phyloP scores from a whole-genome alignment of 2,797 vertebrate genomes.

The Mormyrus proboscirostris region DNA sequence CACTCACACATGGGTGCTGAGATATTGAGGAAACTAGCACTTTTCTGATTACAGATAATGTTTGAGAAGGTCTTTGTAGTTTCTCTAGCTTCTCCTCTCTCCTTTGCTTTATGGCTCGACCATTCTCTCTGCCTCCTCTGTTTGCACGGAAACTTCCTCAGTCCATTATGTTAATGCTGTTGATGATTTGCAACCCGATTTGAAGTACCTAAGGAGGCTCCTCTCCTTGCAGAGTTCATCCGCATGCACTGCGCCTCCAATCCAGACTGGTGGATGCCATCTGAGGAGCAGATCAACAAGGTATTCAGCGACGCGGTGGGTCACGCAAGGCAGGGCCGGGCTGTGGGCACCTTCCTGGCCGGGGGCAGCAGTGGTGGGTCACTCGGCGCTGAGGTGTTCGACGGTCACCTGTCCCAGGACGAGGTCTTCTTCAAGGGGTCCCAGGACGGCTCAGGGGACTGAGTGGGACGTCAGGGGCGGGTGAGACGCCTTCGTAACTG shows the following conservation, averaged over 20 bases:
- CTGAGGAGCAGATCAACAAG: constrained; percentile 98
- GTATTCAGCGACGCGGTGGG: constrained; percentile 97
- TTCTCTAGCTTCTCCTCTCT: not conserved
- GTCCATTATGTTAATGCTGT: not conserved
- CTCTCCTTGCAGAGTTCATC: constrained; percentile 81
- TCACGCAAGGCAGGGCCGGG: constrained; percentile 91
- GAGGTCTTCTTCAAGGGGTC: constrained; percentile 81
- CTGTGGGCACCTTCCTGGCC: constrained; percentile 81
- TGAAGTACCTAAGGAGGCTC: not conserved
- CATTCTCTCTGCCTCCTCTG: not conserved
- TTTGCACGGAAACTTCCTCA: not conserved
- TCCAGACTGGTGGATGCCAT: constrained; percentile 99
- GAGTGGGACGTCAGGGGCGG: constrained; percentile 37
- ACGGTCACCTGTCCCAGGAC: constrained; percentile 80
- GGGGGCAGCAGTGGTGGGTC: constrained; percentile 64
- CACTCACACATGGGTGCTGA: not conserved
- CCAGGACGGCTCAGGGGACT: constrained; percentile 82
- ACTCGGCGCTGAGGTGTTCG: constrained; percentile 81
- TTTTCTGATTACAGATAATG: not conserved
- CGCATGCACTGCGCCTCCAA: constrained; percentile 98
- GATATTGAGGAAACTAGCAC: not conserved
- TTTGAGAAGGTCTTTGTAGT: not conserved
- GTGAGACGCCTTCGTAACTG: not conserved
- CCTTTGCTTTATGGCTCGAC: not conserved
- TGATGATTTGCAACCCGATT: not conserved